Base-by-base conservation (phyloP, 2,888 invertebrate genomes). In the Danaus chrysippus region DNA sequence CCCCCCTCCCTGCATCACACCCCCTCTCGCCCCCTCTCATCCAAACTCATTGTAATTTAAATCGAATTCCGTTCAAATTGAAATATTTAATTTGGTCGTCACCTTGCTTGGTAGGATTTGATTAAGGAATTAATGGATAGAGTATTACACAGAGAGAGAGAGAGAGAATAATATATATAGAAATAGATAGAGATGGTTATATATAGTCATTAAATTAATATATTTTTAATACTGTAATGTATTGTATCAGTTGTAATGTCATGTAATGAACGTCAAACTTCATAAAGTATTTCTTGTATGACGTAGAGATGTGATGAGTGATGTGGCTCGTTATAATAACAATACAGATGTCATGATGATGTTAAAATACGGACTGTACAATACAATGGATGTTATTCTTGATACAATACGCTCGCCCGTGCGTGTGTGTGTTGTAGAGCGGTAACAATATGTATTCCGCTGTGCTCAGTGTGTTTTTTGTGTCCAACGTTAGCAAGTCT, bases 391-490 rank as follows among this genome's bases (percentile, higher is more conserved):
- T 55, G 34, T 56, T 54, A 55, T 41, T 54, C 53, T 42, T 11
- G 42, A 43, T 55, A 23, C 56, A 52, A 15, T n/a, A 46, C 53
- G n/a, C n/a, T n/a, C n/a, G n/a, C n/a, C n/a, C 64, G 64, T 66
- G 23, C 1, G 23, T 62, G 61, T 58, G 58, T 13, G 41, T 34
- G 23, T 34, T 2, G 63, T 73, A 67, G 71, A 68, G 68, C 42
- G 62, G 71, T 74, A 78, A 86, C 82, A 82, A 85, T 77, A 78
- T 77, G 76, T 70, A 74, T n/a, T n/a, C n/a, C n/a, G n/a, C n/a
- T n/a, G n/a, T n/a, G n/a, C n/a, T n/a, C n/a, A n/a, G n/a, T n/a
- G 87, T 88, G 84, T 87, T 87, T 87, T 86, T 87, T 87, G 84
- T 86, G 76, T 82, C 76, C 79, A 84, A 87, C 87, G 86, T 87